Base-by-base conservation (phyloP, 2,113 vertebrate genomes). In the Phodopus roborovskii region DNA sequence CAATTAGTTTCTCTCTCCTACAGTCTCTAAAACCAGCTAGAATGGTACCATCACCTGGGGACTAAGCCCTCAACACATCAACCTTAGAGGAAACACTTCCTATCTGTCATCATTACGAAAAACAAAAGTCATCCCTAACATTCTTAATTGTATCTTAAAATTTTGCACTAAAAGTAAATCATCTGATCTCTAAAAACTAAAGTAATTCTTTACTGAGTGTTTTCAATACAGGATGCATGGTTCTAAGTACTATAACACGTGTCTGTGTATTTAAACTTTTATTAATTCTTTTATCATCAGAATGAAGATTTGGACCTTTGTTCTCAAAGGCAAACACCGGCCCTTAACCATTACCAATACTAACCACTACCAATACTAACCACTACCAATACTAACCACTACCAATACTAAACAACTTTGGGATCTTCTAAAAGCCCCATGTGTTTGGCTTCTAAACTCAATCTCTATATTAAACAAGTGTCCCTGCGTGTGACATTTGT, bases 131-230 rank as follows among this genome's bases (percentile, higher is more conserved):
- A 13, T 88, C 74, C 90, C 1, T 7, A 78, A 48, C 45, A 56
- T 9, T 68, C 50, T 66, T 60, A 88, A 77, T 15, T 48, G 16
- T 70, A 26, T 71, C 71, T 94, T 77, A 42, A 71, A 84, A 5
- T 28, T 81, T 82, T 82, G 70, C 16, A 86, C 75, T 94, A 95
- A 96, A 90, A 79, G 30, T 88, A 94, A 92, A 48, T 92, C 83
- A 22, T 85, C 17, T 33, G 28, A 19, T 10, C 58, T 85, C 60
- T 22, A 12, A 64, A 33, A 45, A 66, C 28, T 66, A 66, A 85
- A 85, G 13, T 19, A 66, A 36, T 48, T 84, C 11, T 62, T 90
- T 70, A 73, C 5, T 92, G 48, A 81, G 22, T 15, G 83, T 20
- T 71, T 83, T 19, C 7, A 94, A 56, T 10, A 94, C 42, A 1